These are phyloP conservation scores for Rhinoraja longicauda DNA, from an alignment of 2,797 vertebrate species.

Conservation along the genomic window DNA sequence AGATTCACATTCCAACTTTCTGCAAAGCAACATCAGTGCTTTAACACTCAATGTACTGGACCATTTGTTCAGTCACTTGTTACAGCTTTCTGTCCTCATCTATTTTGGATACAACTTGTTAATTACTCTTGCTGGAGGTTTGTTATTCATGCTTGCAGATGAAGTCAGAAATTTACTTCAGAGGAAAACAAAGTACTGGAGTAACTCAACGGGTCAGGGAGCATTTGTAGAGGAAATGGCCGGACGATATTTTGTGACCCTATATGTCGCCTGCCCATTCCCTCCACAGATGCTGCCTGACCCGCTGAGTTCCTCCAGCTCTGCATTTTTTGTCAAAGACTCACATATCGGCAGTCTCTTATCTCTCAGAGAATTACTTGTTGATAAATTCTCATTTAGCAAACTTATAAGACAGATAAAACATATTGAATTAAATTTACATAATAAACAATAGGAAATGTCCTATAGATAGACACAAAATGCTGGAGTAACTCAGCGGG, in stretches of 20 bases:
- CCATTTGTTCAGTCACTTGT: neutral
- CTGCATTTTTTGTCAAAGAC: too few species aligned
- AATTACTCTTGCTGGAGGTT: neutral
- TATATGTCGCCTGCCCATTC: too few species aligned
- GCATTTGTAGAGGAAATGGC: too few species aligned
- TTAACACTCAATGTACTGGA: neutral
- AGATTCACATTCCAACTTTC: neutral
- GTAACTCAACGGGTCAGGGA: too few species aligned
- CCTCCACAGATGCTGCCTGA: too few species aligned
- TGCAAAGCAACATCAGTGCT: too few species aligned
- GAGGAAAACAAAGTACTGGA: too few species aligned
- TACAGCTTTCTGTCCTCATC: neutral
- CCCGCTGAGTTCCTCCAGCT: too few species aligned
- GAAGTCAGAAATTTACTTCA: neutral
- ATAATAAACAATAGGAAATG: neutral
- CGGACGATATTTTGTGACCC: too few species aligned
- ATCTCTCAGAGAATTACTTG: neutral
- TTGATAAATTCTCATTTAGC: neutral
- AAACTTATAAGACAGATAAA: neutral
- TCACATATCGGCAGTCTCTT: too few species aligned
- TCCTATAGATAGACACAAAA: neutral
- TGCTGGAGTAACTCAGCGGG: too few species aligned
- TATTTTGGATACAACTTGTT: neutral
- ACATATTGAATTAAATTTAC: neutral
- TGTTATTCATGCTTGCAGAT: constrained; percentile 4